Base-by-base conservation (phyloP, 2,888 invertebrate genomes). In the Andrena praecox region DNA sequence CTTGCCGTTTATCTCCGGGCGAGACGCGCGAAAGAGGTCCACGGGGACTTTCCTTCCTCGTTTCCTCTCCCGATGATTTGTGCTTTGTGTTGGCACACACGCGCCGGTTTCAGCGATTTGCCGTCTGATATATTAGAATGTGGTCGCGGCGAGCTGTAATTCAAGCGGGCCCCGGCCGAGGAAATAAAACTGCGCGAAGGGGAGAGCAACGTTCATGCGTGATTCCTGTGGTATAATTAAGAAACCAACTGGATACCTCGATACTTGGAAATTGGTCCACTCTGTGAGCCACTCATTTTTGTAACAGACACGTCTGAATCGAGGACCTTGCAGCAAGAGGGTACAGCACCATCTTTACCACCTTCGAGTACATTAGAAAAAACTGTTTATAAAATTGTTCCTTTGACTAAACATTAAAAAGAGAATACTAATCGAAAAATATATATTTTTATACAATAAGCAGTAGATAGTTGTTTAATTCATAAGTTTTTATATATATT, bases 121-220 rank as follows among this genome's bases (percentile, higher is more conserved):
- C 35, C 27, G 78, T 35, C 50, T 59, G 79, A 79, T 77, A 78
- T 64, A 77, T 77, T 70, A 70, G 79, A 79, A 50, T 62, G 79
- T 8, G 77, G 66, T 42, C 60, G 78, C 20, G 60, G 62, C 31
- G 16, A 69, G 69, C 63, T 56, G 79, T 77, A 77, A 79, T 69
- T 64, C 77, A 27, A 68, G 7, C 54, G 62, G 31, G 60, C 56
- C 50, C 50, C 50, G 48, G 60, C 60, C 59, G 67, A 50, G 54
- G 56, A 77, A 78, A 56, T 31, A 52, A 52, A 68, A 52, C 50
- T 50, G 67, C 20, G 56, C 27, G 27, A 56, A 16, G 29, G 33
- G 33, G 24, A 33, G 60, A 27, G 27, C 66, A 73, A 59, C 67
- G 54, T 67, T 67, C 67, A 72, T 66, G 31, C 67, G 59, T 31